Base-by-base conservation (phyloP, 1,140 invertebrate genomes). In the Antheraea pernyi region DNA sequence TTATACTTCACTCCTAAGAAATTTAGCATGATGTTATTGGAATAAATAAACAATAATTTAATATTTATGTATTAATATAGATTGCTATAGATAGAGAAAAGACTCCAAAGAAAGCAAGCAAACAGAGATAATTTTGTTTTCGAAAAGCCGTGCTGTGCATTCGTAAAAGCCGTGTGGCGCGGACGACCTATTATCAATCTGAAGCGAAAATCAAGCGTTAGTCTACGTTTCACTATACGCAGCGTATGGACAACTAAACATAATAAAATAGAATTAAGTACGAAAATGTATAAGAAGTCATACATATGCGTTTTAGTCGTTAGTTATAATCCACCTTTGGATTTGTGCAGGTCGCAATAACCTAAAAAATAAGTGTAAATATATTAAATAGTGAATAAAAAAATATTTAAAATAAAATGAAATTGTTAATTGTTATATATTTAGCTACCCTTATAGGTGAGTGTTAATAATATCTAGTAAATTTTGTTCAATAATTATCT, bases 261-360 rank as follows among this genome's bases (percentile, higher is more conserved):
- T 13, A 65, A 65, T 46, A 53, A 19, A 65, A 65, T 18, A 65
- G 13, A 18, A 22, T 16, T 19, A 18, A 65, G 11, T 6, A 13
- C 19, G 9, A 65, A 53, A 65, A 79, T 75, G 69, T 79, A 79
- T 79, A 77, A 75, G 76, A 77, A 73, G 53, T 71, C 62, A 59
- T 30, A 39, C 69, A 36, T 22, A 19, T 18, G 22, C 46, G 13
- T 39, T 61, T 58, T 36, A 46, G 7, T 6, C 8, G 59, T 72
- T 71, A 77, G 71, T 77, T 63, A 16, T 46, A 10, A 60, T 48
- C 11, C 16, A 61, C 48, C 71, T 66, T 69, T 75, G 73, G 59
- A 10, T 66, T 53, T 53, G 73, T 74, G 69, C 69, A 59, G 65
- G 58, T 64, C 53, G 13, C 11, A 11, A 16, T 53, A 53, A 53